phyloP scores from a whole-genome alignment of 2,797 vertebrate genomes.

The Podargus strigoides region DNA sequence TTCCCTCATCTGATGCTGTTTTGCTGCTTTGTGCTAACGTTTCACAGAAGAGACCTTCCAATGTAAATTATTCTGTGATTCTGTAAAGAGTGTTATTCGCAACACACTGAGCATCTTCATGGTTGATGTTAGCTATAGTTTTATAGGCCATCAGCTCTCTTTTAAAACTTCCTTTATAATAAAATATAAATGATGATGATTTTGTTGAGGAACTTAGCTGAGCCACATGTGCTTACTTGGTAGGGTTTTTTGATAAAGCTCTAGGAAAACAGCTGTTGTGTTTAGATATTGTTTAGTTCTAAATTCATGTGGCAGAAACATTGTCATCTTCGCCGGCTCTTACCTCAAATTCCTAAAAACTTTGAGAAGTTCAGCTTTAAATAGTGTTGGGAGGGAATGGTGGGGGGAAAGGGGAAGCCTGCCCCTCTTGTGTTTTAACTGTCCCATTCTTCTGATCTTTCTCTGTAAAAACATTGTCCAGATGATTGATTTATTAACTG shows the following conservation, averaged over 20 bases:
- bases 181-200: background rate
- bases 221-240: background rate
- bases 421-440: background rate
- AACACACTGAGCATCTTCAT: background rate
- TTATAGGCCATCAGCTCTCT: background rate
- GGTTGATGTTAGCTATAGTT: background rate
- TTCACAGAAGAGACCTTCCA: background rate
- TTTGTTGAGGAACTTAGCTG: background rate
- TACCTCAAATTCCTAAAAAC: background rate
- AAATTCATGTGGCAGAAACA: background rate
- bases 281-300: background rate
- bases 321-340: background rate
- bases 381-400: background rate
- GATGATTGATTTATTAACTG: conserved; percentile 88
- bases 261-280: background rate
- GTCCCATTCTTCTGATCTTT: conserved; percentile 19
- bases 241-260: background rate
- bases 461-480: conserved; percentile 65
- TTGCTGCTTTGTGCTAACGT: background rate
- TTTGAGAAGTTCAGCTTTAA: background rate
- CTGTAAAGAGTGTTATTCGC: background rate
- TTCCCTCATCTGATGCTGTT: background rate
- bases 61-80: background rate
- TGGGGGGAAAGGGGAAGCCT: background rate
- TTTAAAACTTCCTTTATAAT: background rate